Base-by-base conservation (phyloP, 2,113 vertebrate genomes). In the Gallinago undulata region DNA sequence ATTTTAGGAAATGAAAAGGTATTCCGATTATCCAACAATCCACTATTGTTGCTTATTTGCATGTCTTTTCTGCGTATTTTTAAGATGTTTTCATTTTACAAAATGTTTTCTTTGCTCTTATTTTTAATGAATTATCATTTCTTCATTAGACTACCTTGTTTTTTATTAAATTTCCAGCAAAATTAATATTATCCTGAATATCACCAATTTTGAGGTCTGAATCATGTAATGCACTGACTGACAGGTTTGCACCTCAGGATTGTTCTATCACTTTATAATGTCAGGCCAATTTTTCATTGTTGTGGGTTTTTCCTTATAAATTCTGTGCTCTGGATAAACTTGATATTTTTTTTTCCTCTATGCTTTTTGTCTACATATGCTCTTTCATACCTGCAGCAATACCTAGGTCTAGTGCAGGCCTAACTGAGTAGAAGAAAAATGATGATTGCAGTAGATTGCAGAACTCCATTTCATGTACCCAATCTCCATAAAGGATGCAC, bases 351-450 rank as follows among this genome's bases (percentile, higher is more conserved):
- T 31, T 33, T 7, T 4, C 2, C 25, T 37, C 13, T 64, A 5
- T 8, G 83, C 16, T 60, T 63, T 67, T 30, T 31, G 4, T 64
- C 51, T 64, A 1, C 2, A 0, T 41, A 25, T 5, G 1, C n/a
- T 18, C 22, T 84, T 69, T 5, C 4, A 6, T 67, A 35, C 73
- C 84, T 84, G 11, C 63, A 57, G 7, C 13, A 37, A 7, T 69
- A 45, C 21, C 10, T 56, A 53, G 22, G 43, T 43, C 19, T 30
- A 37, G 15, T 8, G 67, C 4, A 41, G 16, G 7, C 10, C 30
- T 56, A 63, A 63, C 10, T 39, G 13, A 22, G 18, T 43, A 80
- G 64, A 81, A 45, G 13, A 7, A 66, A 84, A 81, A 19, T 39
- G 13, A 76, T 56, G 27, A 11, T 48, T 2, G 1, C 31, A 57